These are phyloP conservation scores for Pristis pectinata DNA, from an alignment of 2,797 vertebrate genomes.

Conservation along the genomic window DNA sequence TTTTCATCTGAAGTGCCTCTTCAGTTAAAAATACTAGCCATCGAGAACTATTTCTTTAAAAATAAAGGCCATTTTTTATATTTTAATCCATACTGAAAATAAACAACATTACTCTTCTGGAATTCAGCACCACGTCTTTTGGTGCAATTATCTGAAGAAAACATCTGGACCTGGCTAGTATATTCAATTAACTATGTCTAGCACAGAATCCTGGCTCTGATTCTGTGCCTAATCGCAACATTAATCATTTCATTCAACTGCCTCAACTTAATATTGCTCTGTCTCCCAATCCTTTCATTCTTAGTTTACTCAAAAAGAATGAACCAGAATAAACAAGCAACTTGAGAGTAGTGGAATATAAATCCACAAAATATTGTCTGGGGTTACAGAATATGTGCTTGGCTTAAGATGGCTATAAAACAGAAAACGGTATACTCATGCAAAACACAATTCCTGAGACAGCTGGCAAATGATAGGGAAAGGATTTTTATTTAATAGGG, in stretches of 20 bases:
- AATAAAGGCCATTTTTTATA: slow-evolving; percentile 50
- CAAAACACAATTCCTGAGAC: slow-evolving; percentile 44
- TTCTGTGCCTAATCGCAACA: slow-evolving; percentile 59
- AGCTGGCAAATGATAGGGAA: slow-evolving; percentile 42
- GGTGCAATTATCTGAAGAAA: slow-evolving; percentile 58
- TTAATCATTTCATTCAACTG: slow-evolving; percentile 58
- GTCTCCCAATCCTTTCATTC: slow-evolving; percentile 59
- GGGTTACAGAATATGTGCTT: slow-evolving; percentile 19
- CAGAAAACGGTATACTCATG: slow-evolving; percentile 6
- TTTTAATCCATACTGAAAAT: slow-evolving; percentile 60
- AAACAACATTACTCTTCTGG: slow-evolving; percentile 50
- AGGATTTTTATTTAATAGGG: slow-evolving; percentile 57
- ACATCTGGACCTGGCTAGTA: slow-evolving; percentile 60
- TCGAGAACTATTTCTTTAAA: background rate
- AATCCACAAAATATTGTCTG: slow-evolving; percentile 46
- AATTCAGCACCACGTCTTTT: slow-evolving; percentile 57
- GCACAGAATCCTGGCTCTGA: slow-evolving; percentile 53
- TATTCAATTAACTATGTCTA: slow-evolving; percentile 58
- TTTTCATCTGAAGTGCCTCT: background rate
- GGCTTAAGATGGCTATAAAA: slow-evolving; percentile 31
- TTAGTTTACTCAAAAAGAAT: slow-evolving; percentile 45
- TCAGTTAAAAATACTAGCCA: background rate
- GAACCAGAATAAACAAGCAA: slow-evolving; percentile 38
- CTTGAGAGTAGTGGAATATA: slow-evolving; percentile 38
- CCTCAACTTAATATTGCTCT: slow-evolving; percentile 51